Base-by-base conservation (phyloP, 1,140 invertebrate genomes). In the Drosophila sucinea region DNA sequence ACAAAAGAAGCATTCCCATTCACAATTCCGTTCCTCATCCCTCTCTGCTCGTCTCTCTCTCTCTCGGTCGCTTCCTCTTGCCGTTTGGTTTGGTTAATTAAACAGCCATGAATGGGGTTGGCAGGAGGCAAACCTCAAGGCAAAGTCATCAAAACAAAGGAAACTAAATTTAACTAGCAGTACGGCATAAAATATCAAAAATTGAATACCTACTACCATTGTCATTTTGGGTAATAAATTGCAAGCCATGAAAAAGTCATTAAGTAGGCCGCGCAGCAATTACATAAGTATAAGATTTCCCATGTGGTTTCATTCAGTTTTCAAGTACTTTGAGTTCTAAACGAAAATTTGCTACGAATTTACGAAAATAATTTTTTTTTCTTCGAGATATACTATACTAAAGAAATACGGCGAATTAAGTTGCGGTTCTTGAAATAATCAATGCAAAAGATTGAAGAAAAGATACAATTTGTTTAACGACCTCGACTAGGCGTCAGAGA, bases 11-110 rank as follows among this genome's bases (percentile, higher is more conserved):
- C 17, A 47, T 47, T 23, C 23, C 44, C 44, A 41, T 30, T 67
- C 35, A 29, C 32, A 51, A 32, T 69, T 66, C 63, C 56, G 10
- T 40, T 38, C 23, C 29, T 29, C 30, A 5, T 4, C 35, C 67
- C 47, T 33, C 61, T 60, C 57, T 51, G 17, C n/a, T 2, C 23
- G 1, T 44, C 2, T 23, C 41, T 2, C 11, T 2, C 17, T 3
- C 3, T n/a, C 40, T 44, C 17, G 17, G n/a, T 17, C 41, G 41
- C 23, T 47, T 47, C 8, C 25, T 51, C 8, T 51, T 17, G 44
- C 4, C 7, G 7, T 51, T 17, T 7, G 8, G 58, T 64, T 66
- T 67, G 75, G 56, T 82, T 82, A 82, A 82, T 81, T 82, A 82
- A 81, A 61, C 70, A 56, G 67, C 67, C 63, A 77, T 67, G 57